Evolutionary conservation across 2,888 invertebrate species (phyloP).

Genomic region (Selenia dentaria): DNA sequence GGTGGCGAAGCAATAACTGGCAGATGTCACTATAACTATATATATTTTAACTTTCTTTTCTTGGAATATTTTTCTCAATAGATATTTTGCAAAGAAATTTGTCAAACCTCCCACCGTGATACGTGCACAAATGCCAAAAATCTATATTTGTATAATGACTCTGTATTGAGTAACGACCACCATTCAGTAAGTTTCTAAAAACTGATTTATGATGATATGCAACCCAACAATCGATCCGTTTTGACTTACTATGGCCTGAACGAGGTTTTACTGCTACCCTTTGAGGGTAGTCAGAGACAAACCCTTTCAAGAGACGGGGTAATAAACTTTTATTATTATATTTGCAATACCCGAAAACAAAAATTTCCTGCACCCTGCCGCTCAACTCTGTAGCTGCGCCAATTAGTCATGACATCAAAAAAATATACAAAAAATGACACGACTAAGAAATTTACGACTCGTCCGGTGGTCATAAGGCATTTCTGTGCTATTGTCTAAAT

Average conservation of each 20-base stretch:
- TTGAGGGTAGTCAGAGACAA: conserved; percentile 66
- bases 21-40: conserved; percentile 52
- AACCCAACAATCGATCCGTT: conserved; percentile 75
- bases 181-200: conserved; percentile 70
- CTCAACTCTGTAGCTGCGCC: conserved; percentile 56
- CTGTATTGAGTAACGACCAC: conserved; percentile 74
- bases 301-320: conserved; percentile 82
- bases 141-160: conserved; percentile 84
- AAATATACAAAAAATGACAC: conserved; percentile 66
- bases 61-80: conserved; percentile 55
- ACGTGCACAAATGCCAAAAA: conserved; percentile 79
- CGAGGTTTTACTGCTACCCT: conserved; percentile 73
- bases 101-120: conserved; percentile 75
- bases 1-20: conserved; percentile 55
- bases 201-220: conserved; percentile 80
- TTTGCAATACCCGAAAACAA: conserved; percentile 76
- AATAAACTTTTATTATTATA: conserved; percentile 83
- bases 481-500: conserved; percentile 67
- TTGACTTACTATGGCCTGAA: conserved; percentile 70
- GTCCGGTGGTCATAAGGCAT: conserved; percentile 57
- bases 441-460: conserved; percentile 69
- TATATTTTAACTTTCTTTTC: conserved; percentile 71
- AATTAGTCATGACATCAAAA: conserved; percentile 78
- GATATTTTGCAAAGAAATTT: conserved; percentile 61
- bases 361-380: conserved; percentile 68